These are phyloP conservation scores for Oncorhynchus kisutch DNA, from an alignment of 2,113 vertebrate species.

Conservation along the genomic window DNA sequence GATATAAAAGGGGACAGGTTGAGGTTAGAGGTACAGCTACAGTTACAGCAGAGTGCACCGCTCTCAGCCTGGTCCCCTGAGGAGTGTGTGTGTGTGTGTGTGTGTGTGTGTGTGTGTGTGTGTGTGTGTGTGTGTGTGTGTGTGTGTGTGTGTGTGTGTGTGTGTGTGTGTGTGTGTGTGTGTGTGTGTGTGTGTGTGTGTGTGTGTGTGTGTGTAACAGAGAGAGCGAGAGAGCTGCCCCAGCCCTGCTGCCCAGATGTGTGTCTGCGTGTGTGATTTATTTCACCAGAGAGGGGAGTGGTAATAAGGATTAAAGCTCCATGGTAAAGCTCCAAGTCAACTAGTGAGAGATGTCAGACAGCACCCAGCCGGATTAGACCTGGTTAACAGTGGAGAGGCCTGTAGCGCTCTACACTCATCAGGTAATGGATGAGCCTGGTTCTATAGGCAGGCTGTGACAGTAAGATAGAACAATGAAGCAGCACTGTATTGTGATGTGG, in stretches of 20 bases:
- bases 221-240: too few relatives aligned
- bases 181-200: too few relatives aligned
- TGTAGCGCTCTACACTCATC: constrained; percentile 39
- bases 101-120: constrained; percentile 6
- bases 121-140: background rate
- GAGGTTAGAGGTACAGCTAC: constrained; percentile 53
- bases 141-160: too few relatives aligned
- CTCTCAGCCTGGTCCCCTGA: background rate
- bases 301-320: constrained; percentile 70
- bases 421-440: constrained; percentile 53
- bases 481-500: background rate
- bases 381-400: constrained; percentile 54
- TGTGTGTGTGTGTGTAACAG: too few relatives aligned
- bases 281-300: constrained; percentile 59
- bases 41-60: constrained; percentile 9
- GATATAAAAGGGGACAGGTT: constrained; percentile 42
- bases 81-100: background rate
- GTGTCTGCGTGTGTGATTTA: constrained; percentile 54
- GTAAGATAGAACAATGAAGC: background rate
- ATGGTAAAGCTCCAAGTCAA: constrained; percentile 48
- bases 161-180: too few relatives aligned
- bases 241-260: too few relatives aligned
- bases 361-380: constrained; percentile 45
- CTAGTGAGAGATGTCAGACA: constrained; percentile 65
- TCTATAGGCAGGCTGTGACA: background rate